Percentiles rank a stretch among this genome's conserved stretches.
Conservation (phyloP, 2,888 invertebrate genomes). For the Ichneumoninae sp. region DNA sequence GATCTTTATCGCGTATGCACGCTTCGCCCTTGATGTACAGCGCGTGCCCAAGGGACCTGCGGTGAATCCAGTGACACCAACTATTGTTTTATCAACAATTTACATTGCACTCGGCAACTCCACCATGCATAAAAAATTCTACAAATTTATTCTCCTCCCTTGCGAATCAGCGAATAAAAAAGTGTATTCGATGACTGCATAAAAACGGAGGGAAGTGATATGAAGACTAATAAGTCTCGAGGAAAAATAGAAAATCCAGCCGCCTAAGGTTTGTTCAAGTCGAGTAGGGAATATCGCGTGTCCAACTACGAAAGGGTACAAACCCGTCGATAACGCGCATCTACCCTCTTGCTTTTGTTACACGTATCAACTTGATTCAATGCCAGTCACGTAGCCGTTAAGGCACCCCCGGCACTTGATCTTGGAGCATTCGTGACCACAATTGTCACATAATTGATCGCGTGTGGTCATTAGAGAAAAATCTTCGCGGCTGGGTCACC, state of each 20-base stretch:
- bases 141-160: background rate
- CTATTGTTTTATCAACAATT: background rate
- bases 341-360: conserved; percentile 1
- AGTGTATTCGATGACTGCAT: background rate
- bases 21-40: conserved; percentile 8
- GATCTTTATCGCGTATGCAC: conserved; percentile 24
- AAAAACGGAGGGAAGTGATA: background rate
- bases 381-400: background rate
- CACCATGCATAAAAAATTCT: background rate
- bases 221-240: background rate
- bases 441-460: background rate
- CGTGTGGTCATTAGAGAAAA: background rate
- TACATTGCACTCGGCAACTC: background rate
- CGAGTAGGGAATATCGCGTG: conserved; percentile 4
- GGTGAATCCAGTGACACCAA: background rate
- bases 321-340: background rate
- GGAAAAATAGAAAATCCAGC: background rate
- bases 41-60: conserved; percentile 10
- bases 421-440: background rate
- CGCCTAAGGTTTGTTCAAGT: background rate
- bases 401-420: background rate
- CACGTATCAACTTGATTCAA: conserved; percentile 8
- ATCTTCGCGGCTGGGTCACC: background rate
- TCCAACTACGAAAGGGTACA: background rate
- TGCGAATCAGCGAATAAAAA: background rate